These are phyloP conservation scores for Gastrophysa polygoni DNA, from an alignment of 2,888 invertebrate species.

Conservation along the genomic window DNA sequence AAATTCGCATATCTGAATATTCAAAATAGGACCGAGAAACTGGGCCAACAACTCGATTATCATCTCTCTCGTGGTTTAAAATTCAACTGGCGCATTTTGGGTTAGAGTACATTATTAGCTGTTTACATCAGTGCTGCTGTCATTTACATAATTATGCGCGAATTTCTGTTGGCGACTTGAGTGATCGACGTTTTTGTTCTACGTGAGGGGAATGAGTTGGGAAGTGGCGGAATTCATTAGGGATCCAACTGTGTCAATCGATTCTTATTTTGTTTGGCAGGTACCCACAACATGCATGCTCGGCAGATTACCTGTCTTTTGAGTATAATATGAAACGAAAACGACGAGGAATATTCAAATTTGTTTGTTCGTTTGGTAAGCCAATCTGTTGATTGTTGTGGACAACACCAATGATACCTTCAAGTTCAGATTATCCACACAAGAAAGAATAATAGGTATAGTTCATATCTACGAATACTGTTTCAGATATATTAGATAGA, in stretches of 20 bases:
- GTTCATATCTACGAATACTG: too few species aligned
- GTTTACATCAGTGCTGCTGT: conserved; percentile 23
- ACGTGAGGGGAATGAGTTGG: conserved; percentile 4
- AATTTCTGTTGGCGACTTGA: conserved; percentile 10
- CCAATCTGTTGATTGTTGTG: too few species aligned
- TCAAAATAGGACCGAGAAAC: conserved; percentile 35
- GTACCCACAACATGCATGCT: too few species aligned
- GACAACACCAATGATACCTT: too few species aligned
- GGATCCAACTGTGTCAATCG: background rate
- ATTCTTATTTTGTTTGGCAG: background rate
- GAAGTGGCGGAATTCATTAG: background rate
- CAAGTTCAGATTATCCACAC: too few species aligned
- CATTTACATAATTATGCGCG: conserved; percentile 7
- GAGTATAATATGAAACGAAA: too few species aligned
- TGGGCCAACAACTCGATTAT: conserved; percentile 31
- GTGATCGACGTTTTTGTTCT: conserved; percentile 7
- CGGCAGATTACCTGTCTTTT: too few species aligned
- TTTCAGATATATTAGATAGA: too few species aligned
- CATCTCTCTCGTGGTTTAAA: conserved; percentile 28
- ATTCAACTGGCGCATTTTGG: conserved; percentile 34
- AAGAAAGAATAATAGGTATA: too few species aligned
- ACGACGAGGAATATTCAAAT: too few species aligned
- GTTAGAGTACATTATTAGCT: conserved; percentile 29
- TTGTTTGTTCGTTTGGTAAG: too few species aligned
- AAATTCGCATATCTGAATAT: conserved; percentile 44